Conservation (phyloP, 2,888 invertebrate species). For the Troglohyphantes excavatus region DNA sequence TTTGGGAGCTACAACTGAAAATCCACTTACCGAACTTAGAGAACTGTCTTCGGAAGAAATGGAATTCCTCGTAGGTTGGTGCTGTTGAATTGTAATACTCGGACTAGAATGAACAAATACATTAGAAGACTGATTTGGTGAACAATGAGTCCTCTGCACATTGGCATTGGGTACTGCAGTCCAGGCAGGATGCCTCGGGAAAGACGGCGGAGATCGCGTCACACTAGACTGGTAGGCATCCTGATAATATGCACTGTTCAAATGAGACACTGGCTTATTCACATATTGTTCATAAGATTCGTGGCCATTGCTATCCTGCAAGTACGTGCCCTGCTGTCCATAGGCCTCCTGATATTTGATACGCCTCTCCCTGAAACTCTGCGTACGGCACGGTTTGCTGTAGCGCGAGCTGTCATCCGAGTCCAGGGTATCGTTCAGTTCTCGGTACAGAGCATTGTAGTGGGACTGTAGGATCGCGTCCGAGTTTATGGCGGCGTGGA, state of each 20-base stretch:
- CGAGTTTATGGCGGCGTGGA: slow-evolving; percentile 75
- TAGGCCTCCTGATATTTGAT: slow-evolving; percentile 65
- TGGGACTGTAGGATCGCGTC: slow-evolving; percentile 81
- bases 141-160: slow-evolving; percentile 71
- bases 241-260: slow-evolving; percentile 74
- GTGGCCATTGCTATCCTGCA: slow-evolving; percentile 25
- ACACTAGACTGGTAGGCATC: slow-evolving; percentile 54
- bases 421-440: slow-evolving; percentile 80
- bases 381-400: slow-evolving; percentile 67
- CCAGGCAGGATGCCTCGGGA: slow-evolving; percentile 75
- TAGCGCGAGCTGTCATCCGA: slow-evolving; percentile 68
- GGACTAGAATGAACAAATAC: slow-evolving; percentile 76
- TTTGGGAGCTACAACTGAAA: too few relatives aligned
- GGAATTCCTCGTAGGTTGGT: slow-evolving; percentile 75
- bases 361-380: slow-evolving; percentile 73
- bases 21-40: slow-evolving; percentile 70
- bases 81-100: slow-evolving; percentile 75
- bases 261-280: slow-evolving; percentile 49
- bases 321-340: slow-evolving; percentile 29
- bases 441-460: slow-evolving; percentile 83
- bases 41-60: slow-evolving; percentile 79
- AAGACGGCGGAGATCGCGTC: slow-evolving; percentile 65
- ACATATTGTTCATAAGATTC: slow-evolving; percentile 58
- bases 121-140: slow-evolving; percentile 51
- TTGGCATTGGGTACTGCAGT: slow-evolving; percentile 76